phyloP scores from a whole-genome alignment of 2,888 invertebrate species.

The Andrena haemorrhoa region DNA sequence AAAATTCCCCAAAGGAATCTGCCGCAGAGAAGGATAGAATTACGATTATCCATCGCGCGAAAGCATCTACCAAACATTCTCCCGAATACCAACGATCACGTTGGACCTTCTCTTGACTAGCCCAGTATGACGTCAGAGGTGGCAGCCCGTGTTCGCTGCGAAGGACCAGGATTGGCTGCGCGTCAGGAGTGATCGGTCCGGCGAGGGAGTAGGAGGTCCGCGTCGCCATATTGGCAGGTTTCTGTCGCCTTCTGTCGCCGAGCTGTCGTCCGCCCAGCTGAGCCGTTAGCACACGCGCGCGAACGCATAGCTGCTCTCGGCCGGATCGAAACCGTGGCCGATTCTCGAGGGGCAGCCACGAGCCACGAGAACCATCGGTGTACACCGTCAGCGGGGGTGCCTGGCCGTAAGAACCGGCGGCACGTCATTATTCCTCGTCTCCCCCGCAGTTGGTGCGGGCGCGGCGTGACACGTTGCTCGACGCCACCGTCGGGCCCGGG shows the following conservation, averaged over 20 bases:
- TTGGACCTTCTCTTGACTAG: conserved; percentile 40
- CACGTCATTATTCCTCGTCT: conserved; percentile 24
- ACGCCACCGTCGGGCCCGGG: conserved; percentile 39
- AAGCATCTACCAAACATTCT: not conserved
- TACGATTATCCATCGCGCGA: no score
- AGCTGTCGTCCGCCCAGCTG: conserved; percentile 80
- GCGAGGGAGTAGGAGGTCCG: conserved; percentile 56
- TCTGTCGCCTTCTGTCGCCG: conserved; percentile 75
- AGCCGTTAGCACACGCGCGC: conserved; percentile 73
- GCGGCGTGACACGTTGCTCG: conserved; percentile 36
- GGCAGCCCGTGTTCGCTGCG: conserved; percentile 35
- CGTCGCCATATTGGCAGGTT: conserved; percentile 78
- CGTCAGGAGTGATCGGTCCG: conserved; percentile 62
- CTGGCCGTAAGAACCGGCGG: conserved; percentile 33
- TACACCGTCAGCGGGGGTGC: conserved; percentile 6
- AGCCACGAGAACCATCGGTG: conserved; percentile 32
- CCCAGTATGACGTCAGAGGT: conserved; percentile 57
- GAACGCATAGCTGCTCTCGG: conserved; percentile 35
- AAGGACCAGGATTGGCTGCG: conserved; percentile 52
- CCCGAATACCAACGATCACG: not conserved
- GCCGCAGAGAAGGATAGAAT: not conserved
- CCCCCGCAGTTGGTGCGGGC: conserved; percentile 37
- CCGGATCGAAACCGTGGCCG: conserved; percentile 61
- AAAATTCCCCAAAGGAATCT: no score
- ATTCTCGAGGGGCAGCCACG: conserved; percentile 38